Percentiles rank a stretch among this genome's conserved stretches.
Conservation (phyloP, 2,888 invertebrate species). For the Temnothorax unifasciatus region DNA sequence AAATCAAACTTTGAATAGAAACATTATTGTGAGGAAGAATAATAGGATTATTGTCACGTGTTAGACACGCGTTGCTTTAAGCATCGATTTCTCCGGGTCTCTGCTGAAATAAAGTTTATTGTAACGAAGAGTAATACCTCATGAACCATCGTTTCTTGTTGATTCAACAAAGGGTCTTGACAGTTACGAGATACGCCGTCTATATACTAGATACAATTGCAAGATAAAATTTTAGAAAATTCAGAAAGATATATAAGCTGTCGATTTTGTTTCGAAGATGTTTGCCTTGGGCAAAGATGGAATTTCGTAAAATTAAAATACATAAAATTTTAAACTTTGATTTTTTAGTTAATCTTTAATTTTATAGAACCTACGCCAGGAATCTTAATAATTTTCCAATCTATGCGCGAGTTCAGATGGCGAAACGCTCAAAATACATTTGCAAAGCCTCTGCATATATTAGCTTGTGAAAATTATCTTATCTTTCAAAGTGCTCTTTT, state of each 20-base stretch:
- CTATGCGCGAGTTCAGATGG: neutral
- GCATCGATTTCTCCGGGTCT: conserved; percentile 46
- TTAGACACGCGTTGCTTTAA: conserved; percentile 11
- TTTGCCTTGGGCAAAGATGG: neutral
- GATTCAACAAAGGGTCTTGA: conserved; percentile 49
- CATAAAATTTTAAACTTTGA: neutral
- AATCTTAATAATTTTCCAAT: neutral
- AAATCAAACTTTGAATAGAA: neutral
- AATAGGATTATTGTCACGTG: neutral
- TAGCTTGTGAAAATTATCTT: neutral
- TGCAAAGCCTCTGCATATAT: neutral
- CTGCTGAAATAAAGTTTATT: conserved; percentile 37
- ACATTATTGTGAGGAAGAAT: neutral
- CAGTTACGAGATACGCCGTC: conserved; percentile 11
- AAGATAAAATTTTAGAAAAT: conserved; percentile 14
- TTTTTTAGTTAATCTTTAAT: neutral
- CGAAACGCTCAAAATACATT: neutral
- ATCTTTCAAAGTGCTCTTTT: neutral
- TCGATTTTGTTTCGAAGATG: conserved; percentile 12
- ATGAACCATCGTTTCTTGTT: conserved; percentile 53
- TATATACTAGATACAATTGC: neutral
- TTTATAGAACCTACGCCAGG: neutral
- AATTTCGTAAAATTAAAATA: neutral
- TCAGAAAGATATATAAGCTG: conserved; percentile 28
- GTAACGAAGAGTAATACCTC: conserved; percentile 39